These are phyloP conservation scores for Mastomys coucha DNA, from an alignment of 2,113 vertebrate genomes.

Conservation along the genomic window DNA sequence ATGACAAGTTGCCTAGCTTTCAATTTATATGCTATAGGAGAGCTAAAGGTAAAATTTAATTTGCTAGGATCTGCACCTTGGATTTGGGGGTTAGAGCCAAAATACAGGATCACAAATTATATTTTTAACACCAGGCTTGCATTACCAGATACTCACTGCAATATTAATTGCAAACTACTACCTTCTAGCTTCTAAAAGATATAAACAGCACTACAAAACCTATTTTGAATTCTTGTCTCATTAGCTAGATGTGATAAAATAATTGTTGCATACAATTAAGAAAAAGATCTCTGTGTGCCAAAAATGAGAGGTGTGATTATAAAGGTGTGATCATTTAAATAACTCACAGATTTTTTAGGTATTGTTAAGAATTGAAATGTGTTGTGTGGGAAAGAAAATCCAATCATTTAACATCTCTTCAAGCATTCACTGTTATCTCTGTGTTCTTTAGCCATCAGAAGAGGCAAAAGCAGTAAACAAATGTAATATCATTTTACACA, in stretches of 20 bases:
- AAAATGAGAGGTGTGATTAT: background rate
- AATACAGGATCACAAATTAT: background rate
- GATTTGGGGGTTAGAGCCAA: conserved; percentile 24
- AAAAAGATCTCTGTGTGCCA: background rate
- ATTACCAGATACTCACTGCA: background rate
- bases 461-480: conserved; percentile 38
- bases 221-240: background rate
- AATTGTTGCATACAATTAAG: background rate
- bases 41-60: conserved; percentile 52
- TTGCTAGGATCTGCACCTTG: conserved; percentile 36
- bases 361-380: background rate
- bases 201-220: background rate
- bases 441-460: background rate
- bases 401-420: background rate
- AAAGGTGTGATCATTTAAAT: background rate
- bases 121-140: background rate
- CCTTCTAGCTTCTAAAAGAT: background rate
- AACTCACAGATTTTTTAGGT: background rate
- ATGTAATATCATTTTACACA: conserved; percentile 38
- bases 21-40: conserved; percentile 56
- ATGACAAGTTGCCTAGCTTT: conserved; percentile 74
- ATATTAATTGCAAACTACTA: background rate
- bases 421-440: conserved; percentile 21
- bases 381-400: background rate
- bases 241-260: background rate